Conservation (phyloP, 2,113 vertebrate species). For the Equus przewalskii region DNA sequence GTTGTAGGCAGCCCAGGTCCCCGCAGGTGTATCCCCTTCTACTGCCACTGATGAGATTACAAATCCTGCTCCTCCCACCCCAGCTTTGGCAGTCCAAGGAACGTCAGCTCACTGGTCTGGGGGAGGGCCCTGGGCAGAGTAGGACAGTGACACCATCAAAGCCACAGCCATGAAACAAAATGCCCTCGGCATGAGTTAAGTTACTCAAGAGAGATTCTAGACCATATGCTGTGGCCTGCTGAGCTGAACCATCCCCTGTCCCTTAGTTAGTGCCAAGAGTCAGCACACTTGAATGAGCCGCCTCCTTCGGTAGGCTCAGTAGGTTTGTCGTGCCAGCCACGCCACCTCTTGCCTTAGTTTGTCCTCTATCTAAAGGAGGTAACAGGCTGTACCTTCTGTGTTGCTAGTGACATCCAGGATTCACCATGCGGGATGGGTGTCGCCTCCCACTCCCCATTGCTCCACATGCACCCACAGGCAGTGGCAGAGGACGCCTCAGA, state of each 20-base stretch:
- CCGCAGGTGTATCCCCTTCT: no score
- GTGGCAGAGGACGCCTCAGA: background rate
- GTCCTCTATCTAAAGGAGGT: background rate
- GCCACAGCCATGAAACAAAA: background rate
- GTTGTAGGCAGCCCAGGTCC: background rate
- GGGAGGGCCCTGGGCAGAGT: background rate
- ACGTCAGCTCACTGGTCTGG: background rate
- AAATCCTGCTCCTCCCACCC: background rate
- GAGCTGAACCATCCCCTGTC: background rate
- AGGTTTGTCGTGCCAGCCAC: background rate
- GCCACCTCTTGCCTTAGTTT: background rate
- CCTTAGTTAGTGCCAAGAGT: background rate
- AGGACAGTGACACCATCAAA: background rate
- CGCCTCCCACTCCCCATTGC: background rate
- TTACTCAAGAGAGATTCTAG: background rate
- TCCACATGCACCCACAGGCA: background rate
- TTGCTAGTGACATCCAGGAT: background rate
- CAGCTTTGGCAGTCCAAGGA: background rate
- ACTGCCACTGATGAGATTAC: background rate
- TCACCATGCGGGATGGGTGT: no score
- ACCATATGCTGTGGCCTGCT: background rate
- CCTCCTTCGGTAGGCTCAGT: background rate
- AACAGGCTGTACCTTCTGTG: background rate
- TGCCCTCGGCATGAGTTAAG: background rate
- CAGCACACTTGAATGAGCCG: background rate